A percentile compares a stretch with the other conserved stretches of the same genome.
phyloP scores from a whole-genome alignment of 2,113 vertebrate species.

The Pluvialis apricaria region DNA sequence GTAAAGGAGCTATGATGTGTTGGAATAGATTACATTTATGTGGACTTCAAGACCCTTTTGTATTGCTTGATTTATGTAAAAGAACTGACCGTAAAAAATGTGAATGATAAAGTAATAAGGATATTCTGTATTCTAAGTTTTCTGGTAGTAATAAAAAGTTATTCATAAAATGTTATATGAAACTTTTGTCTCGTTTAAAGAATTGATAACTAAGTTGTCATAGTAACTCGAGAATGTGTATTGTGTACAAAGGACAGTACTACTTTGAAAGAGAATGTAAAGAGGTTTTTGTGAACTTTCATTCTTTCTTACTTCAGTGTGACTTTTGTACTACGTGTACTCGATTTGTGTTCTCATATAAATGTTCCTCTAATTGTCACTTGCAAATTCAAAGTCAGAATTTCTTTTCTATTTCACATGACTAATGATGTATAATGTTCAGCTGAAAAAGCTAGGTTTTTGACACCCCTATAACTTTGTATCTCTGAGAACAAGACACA shows the following conservation, averaged over 20 bases:
- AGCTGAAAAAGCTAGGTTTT: background rate
- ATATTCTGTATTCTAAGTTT: background rate
- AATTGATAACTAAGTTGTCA: background rate
- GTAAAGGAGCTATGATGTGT: background rate
- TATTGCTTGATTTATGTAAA: background rate
- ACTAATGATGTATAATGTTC: background rate
- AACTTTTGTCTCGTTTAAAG: background rate
- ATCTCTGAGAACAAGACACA: background rate
- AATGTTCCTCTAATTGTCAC: background rate
- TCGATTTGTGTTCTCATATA: background rate
- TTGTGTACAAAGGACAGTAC: background rate
- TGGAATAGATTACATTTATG: background rate
- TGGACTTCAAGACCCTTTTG: background rate
- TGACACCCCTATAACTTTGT: background rate
- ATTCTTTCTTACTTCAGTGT: background rate
- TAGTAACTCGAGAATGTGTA: background rate
- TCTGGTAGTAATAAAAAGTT: background rate
- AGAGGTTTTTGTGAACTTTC: background rate
- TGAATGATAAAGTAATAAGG: background rate
- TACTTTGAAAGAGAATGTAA: background rate
- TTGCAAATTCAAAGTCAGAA: conserved; percentile 14
- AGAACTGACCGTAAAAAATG: background rate
- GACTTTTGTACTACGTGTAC: background rate
- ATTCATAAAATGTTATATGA: background rate
- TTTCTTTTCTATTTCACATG: background rate